Evolutionary conservation across 2,113 vertebrate genomes (phyloP).

Genomic region (Myotis yumanensis): DNA sequence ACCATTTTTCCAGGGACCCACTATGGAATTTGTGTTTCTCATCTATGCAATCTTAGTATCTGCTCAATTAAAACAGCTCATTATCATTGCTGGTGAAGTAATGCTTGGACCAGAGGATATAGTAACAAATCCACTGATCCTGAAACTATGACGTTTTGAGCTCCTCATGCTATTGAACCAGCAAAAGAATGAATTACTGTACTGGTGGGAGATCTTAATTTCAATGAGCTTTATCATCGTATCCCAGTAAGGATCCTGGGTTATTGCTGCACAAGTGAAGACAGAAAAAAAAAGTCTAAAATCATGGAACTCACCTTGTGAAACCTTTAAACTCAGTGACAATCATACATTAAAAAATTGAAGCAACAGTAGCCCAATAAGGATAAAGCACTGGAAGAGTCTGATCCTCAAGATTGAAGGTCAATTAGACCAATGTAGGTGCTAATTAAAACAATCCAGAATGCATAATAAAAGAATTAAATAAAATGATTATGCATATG

Average conservation of each 20-base stretch:
- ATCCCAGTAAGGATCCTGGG: not conserved
- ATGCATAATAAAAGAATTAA: not conserved
- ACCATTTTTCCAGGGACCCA: not conserved
- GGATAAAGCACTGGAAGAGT: not conserved
- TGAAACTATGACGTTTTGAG: not conserved
- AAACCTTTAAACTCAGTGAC: not conserved
- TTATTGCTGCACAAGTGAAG: not conserved
- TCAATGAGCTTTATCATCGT: not conserved
- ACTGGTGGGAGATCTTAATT: not conserved
- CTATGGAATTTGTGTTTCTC: not conserved
- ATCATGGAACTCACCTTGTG: not conserved
- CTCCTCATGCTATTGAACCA: not conserved
- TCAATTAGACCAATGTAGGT: not conserved
- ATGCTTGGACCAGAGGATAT: not conserved
- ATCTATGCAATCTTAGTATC: not conserved
- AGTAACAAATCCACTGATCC: not conserved
- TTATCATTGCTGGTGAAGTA: not conserved
- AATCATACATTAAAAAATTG: not conserved
- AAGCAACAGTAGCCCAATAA: not conserved
- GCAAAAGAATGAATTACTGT: not conserved
- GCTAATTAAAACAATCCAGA: not conserved
- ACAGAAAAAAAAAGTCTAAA: not conserved
- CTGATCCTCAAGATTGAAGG: not conserved
- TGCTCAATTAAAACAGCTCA: not conserved
- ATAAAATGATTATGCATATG: not conserved